These are phyloP conservation scores for Altica lythri DNA, from an alignment of 2,888 invertebrate genomes.

Conservation along the genomic window DNA sequence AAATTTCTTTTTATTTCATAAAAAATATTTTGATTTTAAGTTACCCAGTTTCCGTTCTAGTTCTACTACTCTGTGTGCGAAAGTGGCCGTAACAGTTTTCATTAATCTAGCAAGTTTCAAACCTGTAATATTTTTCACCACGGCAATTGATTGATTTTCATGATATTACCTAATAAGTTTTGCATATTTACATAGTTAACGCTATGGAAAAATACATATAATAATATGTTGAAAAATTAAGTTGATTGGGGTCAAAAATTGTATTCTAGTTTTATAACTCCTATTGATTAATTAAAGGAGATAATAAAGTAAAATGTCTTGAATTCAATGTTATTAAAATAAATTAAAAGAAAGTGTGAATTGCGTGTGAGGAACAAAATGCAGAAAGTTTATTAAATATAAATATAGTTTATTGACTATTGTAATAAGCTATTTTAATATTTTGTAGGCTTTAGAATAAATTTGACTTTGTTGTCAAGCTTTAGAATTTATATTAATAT, in stretches of 20 bases:
- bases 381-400: no score
- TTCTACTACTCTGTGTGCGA: no score
- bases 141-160: constrained; percentile 15
- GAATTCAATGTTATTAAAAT: background rate
- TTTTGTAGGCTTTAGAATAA: no score
- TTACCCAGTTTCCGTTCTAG: no score
- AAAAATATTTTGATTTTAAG: no score
- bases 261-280: background rate
- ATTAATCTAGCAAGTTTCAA: constrained; percentile 7
- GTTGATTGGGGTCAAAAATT: constrained; percentile 1
- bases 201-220: background rate
- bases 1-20: no score
- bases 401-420: no score
- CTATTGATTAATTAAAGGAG: constrained; percentile 3
- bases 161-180: constrained; percentile 17
- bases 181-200: background rate
- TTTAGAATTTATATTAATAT: no score
- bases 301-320: background rate
- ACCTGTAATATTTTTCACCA: constrained; percentile 20
- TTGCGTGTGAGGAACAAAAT: no score
- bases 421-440: no score
- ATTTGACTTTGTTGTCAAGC: no score
- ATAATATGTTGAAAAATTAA: background rate
- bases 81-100: constrained; percentile 8
- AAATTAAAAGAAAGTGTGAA: background rate